Conservation (phyloP, 2,113 vertebrate genomes). For the Gnathonemus longibarbis region DNA sequence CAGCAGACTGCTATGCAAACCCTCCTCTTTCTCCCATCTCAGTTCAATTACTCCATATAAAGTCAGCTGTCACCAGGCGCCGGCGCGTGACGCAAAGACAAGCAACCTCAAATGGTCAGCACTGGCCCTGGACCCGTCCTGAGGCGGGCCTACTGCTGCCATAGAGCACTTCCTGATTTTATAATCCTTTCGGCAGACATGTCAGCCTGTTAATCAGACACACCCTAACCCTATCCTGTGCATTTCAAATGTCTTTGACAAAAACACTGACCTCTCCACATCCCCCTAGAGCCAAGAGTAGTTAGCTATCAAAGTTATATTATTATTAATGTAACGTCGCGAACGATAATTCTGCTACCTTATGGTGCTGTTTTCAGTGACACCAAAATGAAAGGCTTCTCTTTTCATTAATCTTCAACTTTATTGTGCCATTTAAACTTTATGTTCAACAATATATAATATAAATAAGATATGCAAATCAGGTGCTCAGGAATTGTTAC, state of each 20-base stretch:
- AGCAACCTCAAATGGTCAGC: background rate
- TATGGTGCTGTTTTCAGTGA: background rate
- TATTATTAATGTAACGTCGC: background rate
- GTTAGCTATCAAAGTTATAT: background rate
- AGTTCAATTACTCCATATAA: background rate
- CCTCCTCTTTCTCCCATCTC: background rate
- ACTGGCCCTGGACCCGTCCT: background rate
- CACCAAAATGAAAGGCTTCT: background rate
- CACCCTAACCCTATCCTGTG: background rate
- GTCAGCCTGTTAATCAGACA: background rate
- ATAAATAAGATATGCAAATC: slow-evolving; percentile 10
- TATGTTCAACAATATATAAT: slow-evolving; percentile 1
- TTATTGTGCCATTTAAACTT: background rate
- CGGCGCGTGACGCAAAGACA: background rate
- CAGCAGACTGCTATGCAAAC: slow-evolving; percentile 15
- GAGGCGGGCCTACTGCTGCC: background rate
- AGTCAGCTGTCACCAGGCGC: background rate
- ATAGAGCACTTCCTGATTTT: background rate
- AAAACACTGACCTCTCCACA: background rate
- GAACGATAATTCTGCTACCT: background rate
- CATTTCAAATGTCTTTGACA: background rate
- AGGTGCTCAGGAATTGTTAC: background rate
- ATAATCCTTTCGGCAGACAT: background rate
- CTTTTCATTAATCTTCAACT: background rate
- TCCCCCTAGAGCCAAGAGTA: background rate